Base-by-base conservation (phyloP, 2,888 invertebrate genomes). In the Caradrina clavipalpis region DNA sequence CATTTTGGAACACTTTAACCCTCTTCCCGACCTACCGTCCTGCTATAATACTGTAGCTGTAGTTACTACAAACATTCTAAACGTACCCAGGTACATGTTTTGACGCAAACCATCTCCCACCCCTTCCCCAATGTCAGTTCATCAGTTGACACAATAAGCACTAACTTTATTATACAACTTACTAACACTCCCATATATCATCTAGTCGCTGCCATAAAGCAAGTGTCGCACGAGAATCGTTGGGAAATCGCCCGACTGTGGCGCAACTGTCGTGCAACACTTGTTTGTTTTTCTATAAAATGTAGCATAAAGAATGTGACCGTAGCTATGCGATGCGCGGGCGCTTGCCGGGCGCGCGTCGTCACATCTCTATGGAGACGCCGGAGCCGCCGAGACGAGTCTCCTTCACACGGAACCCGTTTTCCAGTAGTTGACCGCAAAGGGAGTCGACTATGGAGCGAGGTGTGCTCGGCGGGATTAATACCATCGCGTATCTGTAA, bases 311-410 rank as follows among this genome's bases (percentile, higher is more conserved):
- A 51, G 55, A 60, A 10, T 57, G 53, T 49, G 73, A 69, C 69
- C 76, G 72, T 55, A 57, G 66, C 77, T 83, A 84, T 58, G 63
- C 49, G 60, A 81, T 70, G 62, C 84, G 73, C 8, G 62, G 76
- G n/a, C 87, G 81, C 72, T 87, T 89, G 75, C 65, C 71, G 6
- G 84, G 79, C n/a, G 75, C 80, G 78, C 81, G 82, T 63, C 68
- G 91, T 93, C 91, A 93, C 91, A 94, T 92, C 86, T 96, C 93
- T 39, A 96, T 91, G 66, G 91, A 87, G 45, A 97, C 96, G 1
- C 97, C 97, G 0, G 91, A 82, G 1, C 97, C 97, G 0, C 97
- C 97, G 31, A 97, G 91, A 17, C 93, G 90, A 1, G 97, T 97
- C 81, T 97, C 94, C 69, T 92, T 96, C 15, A 96, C 96, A 17